Evolutionary conservation across 2,113 vertebrate genomes (phyloP), one percentile per base, ranked within the genome.

Genomic region (Hyla sarda): DNA sequence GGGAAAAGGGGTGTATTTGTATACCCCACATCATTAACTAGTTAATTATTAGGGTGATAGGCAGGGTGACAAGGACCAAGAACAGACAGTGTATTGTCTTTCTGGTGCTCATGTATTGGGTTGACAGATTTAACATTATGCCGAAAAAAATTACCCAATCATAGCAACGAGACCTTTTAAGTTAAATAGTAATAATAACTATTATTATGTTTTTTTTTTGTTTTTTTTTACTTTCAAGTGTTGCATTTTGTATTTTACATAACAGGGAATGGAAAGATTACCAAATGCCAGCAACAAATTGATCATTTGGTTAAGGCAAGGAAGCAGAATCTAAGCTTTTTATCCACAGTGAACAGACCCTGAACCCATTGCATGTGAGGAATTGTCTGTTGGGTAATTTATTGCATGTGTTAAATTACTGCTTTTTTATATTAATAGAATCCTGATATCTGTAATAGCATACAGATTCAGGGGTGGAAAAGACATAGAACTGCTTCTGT

Each of bases 291-390:
- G 48, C 48, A 17, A 30, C 1, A 74, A 47, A 84, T 84, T 60
- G 37, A 56, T 17, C 73, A 78, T 78, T 67, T 79, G 30, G 30
- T 78, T 47, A 69, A 48, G 50, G 41, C 65, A 85, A 25, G 28
- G 13, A 78, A 14, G 41, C 17, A 52, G 16, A 77, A 67, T 67
- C 8, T 85, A 85, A 85, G 83, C 73, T 78, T 85, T 78, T 85
- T 77, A 85, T 85, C 84, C 47, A 52, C 60, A 85, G 58, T 56
- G 71, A 85, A 85, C 84, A 85, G 84, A 69, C 83, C 47, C 28
- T 11, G 60, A 6, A 11, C 30, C 30, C 30, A 69, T 85, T 77
- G 74, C 78, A 37, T 85, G 30, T 52, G 32, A 41, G 45, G 58
- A 67, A 85, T 85, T 71, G 48, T 71, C 45, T 79, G 75, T 67